Base-by-base conservation (phyloP, 2,113 vertebrate genomes). In the Eubucco bourcierii region DNA sequence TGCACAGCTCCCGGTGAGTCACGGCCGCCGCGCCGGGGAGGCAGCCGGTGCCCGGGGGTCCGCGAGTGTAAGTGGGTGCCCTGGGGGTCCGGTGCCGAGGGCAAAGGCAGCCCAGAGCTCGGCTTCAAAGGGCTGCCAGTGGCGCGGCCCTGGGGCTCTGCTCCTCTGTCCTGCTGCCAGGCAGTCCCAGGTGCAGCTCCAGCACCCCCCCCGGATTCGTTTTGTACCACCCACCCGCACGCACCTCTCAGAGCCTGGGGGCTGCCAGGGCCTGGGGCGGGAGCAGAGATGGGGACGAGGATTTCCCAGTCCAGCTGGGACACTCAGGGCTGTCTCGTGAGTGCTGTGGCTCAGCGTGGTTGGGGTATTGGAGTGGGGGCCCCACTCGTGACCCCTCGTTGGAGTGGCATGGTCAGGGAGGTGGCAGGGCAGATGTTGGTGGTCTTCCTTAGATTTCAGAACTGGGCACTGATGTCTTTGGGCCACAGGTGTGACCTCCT, bases 1-100 rank as follows among this genome's bases (percentile, higher is more conserved):
- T 95, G 77, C 53, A 37, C 12, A 71, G 91, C 88, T 81, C 80
- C 41, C 34, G 15, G n/a, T 95, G 96, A 95, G 82, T 96, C 96
- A 96, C 23, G 47, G 84, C 78, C 13, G 44, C 60, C 5, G 12
- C 23, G 75, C 74, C 1, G 71, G 52, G 58, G 41, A 56, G 60
- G 18, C 83, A 50, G 75, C 6, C 10, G 83, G 21, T 28, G 87
- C 80, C 82, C 2, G 55, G 80, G 80, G 84, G 53, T 80, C 77
- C 0, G 53, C 28, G 84, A 76, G 46, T 14, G 67, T 59, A 33
- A 33, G 53, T 2, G 3, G 71, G 63, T 73, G 79, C 87, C 47
- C n/a, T 4, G 12, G 24, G 80, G 68, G 39, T 64, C 59, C 2
- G 7, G 34, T 31, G 17, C 76, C 2, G 6, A 2, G 7, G 63